These are phyloP conservation scores for Pharmacophagus antenor DNA, from an alignment of 2,888 invertebrate species.

Conservation along the genomic window DNA sequence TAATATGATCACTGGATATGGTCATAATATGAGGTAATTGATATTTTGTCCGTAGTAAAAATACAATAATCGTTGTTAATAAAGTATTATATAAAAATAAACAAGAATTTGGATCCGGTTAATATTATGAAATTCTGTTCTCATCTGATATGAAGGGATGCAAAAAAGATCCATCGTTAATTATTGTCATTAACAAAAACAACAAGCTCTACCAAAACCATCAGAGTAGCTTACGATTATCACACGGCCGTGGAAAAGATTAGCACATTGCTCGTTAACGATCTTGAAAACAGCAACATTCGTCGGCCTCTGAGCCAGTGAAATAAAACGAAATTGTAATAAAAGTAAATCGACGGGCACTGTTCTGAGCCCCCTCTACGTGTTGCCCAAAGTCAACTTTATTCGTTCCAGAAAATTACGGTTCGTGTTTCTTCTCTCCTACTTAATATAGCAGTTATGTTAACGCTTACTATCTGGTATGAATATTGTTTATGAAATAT, in stretches of 20 bases:
- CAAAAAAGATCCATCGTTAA: constrained; percentile 47
- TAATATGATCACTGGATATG: background rate
- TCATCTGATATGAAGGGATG: background rate
- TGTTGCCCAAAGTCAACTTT: constrained; percentile 78
- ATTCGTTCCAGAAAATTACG: constrained; percentile 79
- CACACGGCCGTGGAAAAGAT: constrained; percentile 54
- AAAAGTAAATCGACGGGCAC: constrained; percentile 76
- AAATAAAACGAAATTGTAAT: constrained; percentile 78
- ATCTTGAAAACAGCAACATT: constrained; percentile 74
- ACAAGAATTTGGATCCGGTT: background rate
- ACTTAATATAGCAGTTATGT: background rate
- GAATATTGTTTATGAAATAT: too few species aligned
- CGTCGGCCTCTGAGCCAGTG: constrained; percentile 51
- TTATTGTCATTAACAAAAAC: constrained; percentile 59
- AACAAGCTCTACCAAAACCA: constrained; percentile 55
- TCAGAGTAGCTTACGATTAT: constrained; percentile 54
- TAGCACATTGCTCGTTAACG: constrained; percentile 77
- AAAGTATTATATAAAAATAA: background rate
- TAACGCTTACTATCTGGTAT: too few species aligned
- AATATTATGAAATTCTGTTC: background rate
- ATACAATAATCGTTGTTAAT: too few species aligned
- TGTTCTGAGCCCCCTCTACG: constrained; percentile 58
- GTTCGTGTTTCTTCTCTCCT: constrained; percentile 57
- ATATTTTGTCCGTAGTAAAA: too few species aligned
- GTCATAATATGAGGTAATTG: too few species aligned